phyloP scores from a whole-genome alignment of 2,888 invertebrate species.

The Protophormia terraenovae region DNA sequence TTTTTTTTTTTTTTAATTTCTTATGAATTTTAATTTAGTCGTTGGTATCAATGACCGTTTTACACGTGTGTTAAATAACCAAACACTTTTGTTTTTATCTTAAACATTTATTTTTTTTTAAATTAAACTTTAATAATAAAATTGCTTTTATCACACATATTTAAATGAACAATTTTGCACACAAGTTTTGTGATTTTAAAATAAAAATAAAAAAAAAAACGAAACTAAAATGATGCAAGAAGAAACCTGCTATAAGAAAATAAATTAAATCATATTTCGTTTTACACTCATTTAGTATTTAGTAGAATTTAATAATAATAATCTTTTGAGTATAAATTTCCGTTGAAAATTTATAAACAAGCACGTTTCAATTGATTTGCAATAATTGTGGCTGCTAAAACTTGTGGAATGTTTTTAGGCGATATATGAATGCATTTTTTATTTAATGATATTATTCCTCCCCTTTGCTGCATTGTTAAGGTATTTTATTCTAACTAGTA shows the following conservation, averaged over 20 bases:
- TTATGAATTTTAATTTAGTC: background rate
- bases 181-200: background rate
- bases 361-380: slow-evolving; percentile 66
- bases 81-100: slow-evolving; percentile 23
- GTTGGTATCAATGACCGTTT: slow-evolving; percentile 57
- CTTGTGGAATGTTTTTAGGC: slow-evolving; percentile 43
- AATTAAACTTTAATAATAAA: slow-evolving; percentile 10
- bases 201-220: background rate
- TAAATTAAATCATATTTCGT: slow-evolving; percentile 2
- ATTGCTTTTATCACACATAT: slow-evolving; percentile 53
- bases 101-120: background rate
- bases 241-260: background rate
- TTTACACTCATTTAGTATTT: background rate
- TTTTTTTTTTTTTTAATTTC: background rate
- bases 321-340: slow-evolving; percentile 31
- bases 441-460: background rate
- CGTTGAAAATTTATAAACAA: slow-evolving; percentile 44
- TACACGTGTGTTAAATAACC: slow-evolving; percentile 40
- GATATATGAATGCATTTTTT: background rate
- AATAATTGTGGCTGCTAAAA: slow-evolving; percentile 25
- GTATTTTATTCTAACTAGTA: background rate
- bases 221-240: background rate
- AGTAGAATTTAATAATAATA: slow-evolving; percentile 39
- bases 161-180: slow-evolving; percentile 15
- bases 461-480: background rate